These are phyloP conservation scores for Grantiella picta DNA, from an alignment of 2,113 vertebrate species.

Conservation along the genomic window DNA sequence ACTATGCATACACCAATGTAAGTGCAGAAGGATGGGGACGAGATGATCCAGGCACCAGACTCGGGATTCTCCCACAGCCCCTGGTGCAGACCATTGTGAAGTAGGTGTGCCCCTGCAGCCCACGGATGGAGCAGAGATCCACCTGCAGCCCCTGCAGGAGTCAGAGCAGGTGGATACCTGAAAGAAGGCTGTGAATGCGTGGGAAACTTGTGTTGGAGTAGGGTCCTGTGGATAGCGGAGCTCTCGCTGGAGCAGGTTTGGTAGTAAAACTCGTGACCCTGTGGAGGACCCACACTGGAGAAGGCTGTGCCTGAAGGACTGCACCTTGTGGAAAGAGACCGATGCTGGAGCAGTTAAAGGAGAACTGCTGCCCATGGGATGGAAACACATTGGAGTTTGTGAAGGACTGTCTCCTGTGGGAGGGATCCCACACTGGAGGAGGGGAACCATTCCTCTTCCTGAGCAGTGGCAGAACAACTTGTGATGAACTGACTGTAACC, in stretches of 20 bases:
- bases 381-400: not conserved
- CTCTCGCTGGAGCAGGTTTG: not conserved
- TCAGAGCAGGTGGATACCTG: not conserved
- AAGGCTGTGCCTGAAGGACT: not conserved
- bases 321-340: not conserved
- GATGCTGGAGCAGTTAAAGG: not conserved
- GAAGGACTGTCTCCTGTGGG: too few relatives aligned
- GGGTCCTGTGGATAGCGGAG: too few relatives aligned
- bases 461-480: not conserved
- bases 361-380: not conserved
- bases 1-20: not conserved
- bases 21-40: not conserved
- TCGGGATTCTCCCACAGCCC: accelerated
- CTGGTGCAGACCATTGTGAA: not conserved
- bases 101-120: not conserved
- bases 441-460: not conserved
- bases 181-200: not conserved
- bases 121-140: not conserved
- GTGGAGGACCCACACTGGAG: not conserved
- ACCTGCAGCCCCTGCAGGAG: not conserved
- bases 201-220: not conserved
- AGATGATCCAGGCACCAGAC: not conserved
- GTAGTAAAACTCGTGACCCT: not conserved
- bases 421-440: not conserved
- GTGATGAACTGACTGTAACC: not conserved